Base-by-base conservation (phyloP, 2,113 vertebrate genomes). In the Thalassoma bifasciatum region DNA sequence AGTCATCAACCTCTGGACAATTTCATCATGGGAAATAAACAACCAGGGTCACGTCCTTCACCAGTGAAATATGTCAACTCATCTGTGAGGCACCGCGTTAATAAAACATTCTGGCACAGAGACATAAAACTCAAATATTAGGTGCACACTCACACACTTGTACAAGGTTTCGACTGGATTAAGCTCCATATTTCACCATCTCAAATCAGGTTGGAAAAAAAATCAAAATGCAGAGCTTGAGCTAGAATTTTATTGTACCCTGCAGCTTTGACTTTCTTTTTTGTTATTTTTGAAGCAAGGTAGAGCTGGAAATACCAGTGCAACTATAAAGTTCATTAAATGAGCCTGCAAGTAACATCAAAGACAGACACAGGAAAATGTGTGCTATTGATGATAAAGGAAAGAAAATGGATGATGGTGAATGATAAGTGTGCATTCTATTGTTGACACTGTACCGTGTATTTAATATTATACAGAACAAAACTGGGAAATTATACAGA, bases 21-120 rank as follows among this genome's bases (percentile, higher is more conserved):
- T 92, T 94, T 96, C 94, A 95, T 95, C 93, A 94, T 90, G 88
- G 88, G 76, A 85, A 89, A 93, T 93, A 94, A 96, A 95, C 92
- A 94, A 93, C 92, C 91, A 93, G 93, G 93, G 93, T 93, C 93
- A 82, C 69, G 94, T 96, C 96, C 96, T 96, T 95, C 95, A 90
- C 89, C 34, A 5, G 87, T 94, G 93, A 95, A 94, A 95, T 95
- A 95, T 46, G 61, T 92, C 83, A 85, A 81, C 90, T 92, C 85
- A 90, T 84, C 82, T 68, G 61, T 76, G 70, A 76, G 86, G 85
- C 90, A 46, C 50, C 2, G 72, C 72, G 81, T 84, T 84, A 82
- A 79, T 95, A 93, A 95, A 95, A 69, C 77, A 86, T 88, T 56
- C 73, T 87, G 92, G 88, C 92, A 92, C 86, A 10, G 71, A 84